Conservation (phyloP, 2,113 vertebrate genomes). For the Triplophysa tibetana region DNA sequence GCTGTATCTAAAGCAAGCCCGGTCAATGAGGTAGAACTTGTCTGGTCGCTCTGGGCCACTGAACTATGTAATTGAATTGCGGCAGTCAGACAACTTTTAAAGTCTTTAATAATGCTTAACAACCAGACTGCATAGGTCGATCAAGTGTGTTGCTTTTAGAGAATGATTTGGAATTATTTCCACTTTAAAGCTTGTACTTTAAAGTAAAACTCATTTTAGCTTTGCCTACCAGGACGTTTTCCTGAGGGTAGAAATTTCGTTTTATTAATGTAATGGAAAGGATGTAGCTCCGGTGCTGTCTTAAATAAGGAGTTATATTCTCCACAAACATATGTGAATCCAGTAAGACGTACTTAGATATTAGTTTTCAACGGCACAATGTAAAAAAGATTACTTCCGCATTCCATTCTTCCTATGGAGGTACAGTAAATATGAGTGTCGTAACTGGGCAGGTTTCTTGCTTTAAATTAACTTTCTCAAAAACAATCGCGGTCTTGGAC, state of each 20-base stretch:
- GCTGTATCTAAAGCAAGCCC: slow-evolving; percentile 1
- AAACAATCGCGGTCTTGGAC: too few species aligned
- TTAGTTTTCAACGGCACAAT: neutral
- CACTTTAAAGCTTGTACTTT: neutral
- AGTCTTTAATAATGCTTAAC: slow-evolving; percentile 14
- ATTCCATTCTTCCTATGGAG: too few species aligned
- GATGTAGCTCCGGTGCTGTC: neutral
- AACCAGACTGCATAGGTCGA: neutral
- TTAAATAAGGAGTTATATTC: too few species aligned
- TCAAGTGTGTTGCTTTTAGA: neutral
- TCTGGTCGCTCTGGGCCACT: slow-evolving; percentile 23
- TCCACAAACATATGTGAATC: too few species aligned
- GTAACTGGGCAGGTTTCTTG: too few species aligned
- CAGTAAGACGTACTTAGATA: neutral
- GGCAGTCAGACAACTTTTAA: slow-evolving; percentile 1
- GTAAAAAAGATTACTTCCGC: slow-evolving; percentile 2
- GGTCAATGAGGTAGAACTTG: slow-evolving; percentile 15
- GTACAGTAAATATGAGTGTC: too few species aligned
- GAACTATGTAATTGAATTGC: slow-evolving; percentile 24
- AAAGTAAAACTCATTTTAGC: slow-evolving; percentile 1
- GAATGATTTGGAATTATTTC: neutral
- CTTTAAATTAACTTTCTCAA: too few species aligned
- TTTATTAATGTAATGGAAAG: neutral
- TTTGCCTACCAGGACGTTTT: neutral
- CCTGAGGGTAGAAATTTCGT: neutral